Conservation (phyloP, 2,797 vertebrate species). For the Poliocrania exsul region DNA sequence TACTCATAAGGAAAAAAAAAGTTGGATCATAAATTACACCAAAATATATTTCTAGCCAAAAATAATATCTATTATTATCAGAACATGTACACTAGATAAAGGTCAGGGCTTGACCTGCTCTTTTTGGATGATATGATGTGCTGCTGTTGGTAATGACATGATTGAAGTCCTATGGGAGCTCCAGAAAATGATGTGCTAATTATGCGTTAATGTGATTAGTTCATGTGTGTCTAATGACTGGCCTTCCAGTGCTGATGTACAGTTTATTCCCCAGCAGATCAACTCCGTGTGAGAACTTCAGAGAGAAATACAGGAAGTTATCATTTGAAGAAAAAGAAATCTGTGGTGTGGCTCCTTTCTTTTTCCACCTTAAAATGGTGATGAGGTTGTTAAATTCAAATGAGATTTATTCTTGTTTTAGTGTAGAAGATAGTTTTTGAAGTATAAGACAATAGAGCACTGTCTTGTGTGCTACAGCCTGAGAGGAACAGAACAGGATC, state of each 20-base stretch:
- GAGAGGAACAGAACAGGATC: background rate
- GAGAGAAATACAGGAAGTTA: background rate
- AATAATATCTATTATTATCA: slow-evolving; percentile 9
- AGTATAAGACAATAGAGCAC: background rate
- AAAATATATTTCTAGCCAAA: slow-evolving; percentile 30
- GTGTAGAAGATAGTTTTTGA: background rate
- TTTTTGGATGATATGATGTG: background rate
- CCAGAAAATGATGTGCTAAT: slow-evolving; percentile 48
- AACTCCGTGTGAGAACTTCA: background rate
- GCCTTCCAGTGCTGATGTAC: background rate
- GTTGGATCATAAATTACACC: background rate
- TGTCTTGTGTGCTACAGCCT: background rate
- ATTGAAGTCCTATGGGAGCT: slow-evolving; percentile 14
- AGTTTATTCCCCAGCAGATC: background rate
- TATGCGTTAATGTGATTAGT: background rate
- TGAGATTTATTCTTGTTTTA: background rate
- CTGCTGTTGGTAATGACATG: background rate
- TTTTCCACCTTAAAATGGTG: background rate
- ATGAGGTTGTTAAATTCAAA: background rate
- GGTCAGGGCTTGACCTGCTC: background rate
- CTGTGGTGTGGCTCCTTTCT: background rate
- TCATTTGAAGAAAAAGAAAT: background rate
- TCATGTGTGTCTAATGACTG: background rate
- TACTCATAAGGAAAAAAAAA: background rate
- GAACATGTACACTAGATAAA: background rate